Evolutionary conservation across 2,888 invertebrate genomes (phyloP), one percentile per base, ranked within the genome.

Genomic region (Punctoribates punctum): DNA sequence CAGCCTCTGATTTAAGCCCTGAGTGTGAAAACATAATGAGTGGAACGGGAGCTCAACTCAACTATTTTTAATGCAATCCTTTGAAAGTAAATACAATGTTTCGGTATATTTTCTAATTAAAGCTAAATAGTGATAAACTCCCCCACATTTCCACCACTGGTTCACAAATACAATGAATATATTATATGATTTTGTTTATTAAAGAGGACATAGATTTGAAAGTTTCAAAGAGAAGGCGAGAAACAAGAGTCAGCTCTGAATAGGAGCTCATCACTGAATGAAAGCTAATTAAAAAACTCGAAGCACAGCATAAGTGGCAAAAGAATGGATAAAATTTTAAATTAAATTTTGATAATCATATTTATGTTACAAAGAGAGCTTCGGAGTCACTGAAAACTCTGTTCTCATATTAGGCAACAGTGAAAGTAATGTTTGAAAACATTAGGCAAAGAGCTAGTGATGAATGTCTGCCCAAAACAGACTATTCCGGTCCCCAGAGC

Each of bases 281-380:
- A 27, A 60, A 48, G 27, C 60, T 60, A 60, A 60, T 60, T 60
- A 60, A 60, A 60, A 48, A 60, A 54, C 9, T 25, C 8, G 20
- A 60, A 27, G n/a, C n/a, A n/a, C n/a, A n/a, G n/a, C 25, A 60
- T 60, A 60, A 60, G 60, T 60, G 60, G 3, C n/a, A n/a, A 60
- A 60, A 54, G 54, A 60, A 60, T 23, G 15, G 17, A 5, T 6
- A 17, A 48, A 48, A 11, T 13, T 60, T 60, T 23, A 60, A 60
- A 27, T 60, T 60, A 60, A 25, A 27, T 27, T 60, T 48, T 48
- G 48, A 23, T 23, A 60, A 60, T 60, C 20, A 60, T 60, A 60
- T 60, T 54, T 23, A 46, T 48, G 48, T 48, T 17, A 48, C 9
- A 15, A 48, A 48, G 17, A 48, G 9, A 13, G 48, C 48, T 17